Evolutionary conservation across 2,888 invertebrate species (phyloP).

Genomic region (Tanypteryx hageni): DNA sequence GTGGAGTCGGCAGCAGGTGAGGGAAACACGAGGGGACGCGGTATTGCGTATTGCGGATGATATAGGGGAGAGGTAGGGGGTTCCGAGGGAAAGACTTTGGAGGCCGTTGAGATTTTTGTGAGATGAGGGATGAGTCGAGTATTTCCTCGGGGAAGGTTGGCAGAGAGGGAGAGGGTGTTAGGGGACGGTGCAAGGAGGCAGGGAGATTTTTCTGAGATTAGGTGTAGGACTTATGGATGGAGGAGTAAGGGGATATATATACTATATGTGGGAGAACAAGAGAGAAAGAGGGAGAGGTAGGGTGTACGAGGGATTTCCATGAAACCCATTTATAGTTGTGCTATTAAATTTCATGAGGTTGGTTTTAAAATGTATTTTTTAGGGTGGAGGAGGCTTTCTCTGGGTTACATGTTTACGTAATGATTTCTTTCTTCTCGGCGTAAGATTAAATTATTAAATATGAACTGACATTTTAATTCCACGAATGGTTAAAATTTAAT

Average conservation of each 20-base stretch:
- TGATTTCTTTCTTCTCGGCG: not conserved
- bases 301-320: not conserved
- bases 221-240: not conserved
- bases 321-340: not conserved
- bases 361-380: not conserved
- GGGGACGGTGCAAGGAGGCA: too few relatives aligned
- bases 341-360: conserved; percentile 16
- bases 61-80: not conserved
- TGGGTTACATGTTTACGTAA: not conserved
- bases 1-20: not conserved
- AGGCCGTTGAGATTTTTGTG: not conserved
- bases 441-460: not conserved
- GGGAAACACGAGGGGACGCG: not conserved
- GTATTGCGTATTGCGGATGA: not conserved
- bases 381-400: not conserved
- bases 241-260: not conserved
- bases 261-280: too few relatives aligned
- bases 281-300: not conserved
- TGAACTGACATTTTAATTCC: not conserved
- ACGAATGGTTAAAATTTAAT: not conserved
- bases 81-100: not conserved
- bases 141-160: not conserved
- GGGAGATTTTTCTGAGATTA: not conserved
- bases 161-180: not conserved
- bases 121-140: too few relatives aligned